These are phyloP conservation scores for Phyto melanocephala DNA, from an alignment of 2,888 invertebrate genomes.

Conservation along the genomic window DNA sequence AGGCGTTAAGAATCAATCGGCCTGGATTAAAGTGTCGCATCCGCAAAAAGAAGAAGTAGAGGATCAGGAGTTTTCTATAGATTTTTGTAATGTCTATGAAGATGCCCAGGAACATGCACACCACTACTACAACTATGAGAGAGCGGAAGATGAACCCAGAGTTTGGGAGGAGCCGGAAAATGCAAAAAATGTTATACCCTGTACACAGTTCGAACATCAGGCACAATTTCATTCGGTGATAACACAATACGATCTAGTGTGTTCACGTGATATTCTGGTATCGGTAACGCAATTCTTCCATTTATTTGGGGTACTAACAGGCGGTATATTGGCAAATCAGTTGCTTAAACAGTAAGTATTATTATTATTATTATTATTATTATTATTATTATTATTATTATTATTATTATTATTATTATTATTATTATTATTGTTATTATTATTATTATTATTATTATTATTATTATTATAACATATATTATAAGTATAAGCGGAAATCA, in stretches of 20 bases:
- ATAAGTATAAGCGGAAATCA: too few relatives aligned
- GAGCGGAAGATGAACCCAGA: constrained; percentile 72
- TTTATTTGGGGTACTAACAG: constrained; percentile 79
- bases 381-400: too few relatives aligned
- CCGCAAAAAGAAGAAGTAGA: constrained; percentile 77
- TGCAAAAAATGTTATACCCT: constrained; percentile 76
- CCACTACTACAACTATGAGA: constrained; percentile 75
- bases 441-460: too few relatives aligned
- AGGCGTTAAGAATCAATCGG: constrained; percentile 74
- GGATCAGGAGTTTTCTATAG: constrained; percentile 78
- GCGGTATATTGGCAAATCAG: constrained; percentile 79
- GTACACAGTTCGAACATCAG: constrained; percentile 76
- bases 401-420: too few relatives aligned
- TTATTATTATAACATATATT: too few relatives aligned
- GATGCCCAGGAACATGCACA: constrained; percentile 78
- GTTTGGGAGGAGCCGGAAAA: constrained; percentile 75
- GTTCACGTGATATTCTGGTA: constrained; percentile 79
- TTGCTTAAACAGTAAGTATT: constrained; percentile 77
- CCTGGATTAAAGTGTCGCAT: constrained; percentile 79
- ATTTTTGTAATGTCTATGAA: constrained; percentile 78
- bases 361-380: too few relatives aligned
- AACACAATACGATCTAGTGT: constrained; percentile 79
- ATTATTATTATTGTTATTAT: too few relatives aligned
- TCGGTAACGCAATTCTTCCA: constrained; percentile 80
- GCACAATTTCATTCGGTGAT: constrained; percentile 77